Evolutionary conservation across 2,113 vertebrate species (phyloP), one percentile per base, ranked within the genome.

Genomic region (Poeciliopsis turrubarensis): DNA sequence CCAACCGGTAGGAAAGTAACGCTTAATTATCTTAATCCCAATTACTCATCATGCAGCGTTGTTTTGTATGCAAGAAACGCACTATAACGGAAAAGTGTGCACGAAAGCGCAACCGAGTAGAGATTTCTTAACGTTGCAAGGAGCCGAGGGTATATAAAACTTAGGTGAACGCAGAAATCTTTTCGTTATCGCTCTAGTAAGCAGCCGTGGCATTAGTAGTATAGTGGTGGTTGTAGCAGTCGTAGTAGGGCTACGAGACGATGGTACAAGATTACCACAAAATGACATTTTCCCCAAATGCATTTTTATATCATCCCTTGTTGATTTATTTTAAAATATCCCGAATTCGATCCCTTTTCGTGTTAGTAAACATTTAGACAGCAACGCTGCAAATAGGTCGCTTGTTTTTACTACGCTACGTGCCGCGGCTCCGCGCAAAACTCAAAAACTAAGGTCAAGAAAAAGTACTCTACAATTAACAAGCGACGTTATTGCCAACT

Each of bases 181-280:
- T 26, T 57, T 26, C 22, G 62, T 82, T 60, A 77, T 83, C 86
- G 89, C 89, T 92, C 87, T 91, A 90, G 89, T 92, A 89, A 80
- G 87, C 90, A 82, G 79, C 80, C 19, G 75, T 78, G 74, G 69
- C 27, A 78, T 86, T 83, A 66, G 89, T 92, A 87, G 87, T 92
- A 54, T 54, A 89, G 86, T 83, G 72, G 73, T 74, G 82, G 69
- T 81, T 78, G 87, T 90, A 91, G 92, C 88, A 90, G 78, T 90
- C 86, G 90, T 91, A 92, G 89, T 92, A 41, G 1, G 39, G 13
- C 11, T 41, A 93, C 90, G 90, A 89, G 60, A 83, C 87, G 76
- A 60, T 44, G 57, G 83, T 78, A 78, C 82, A 86, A 77, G 68
- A 76, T 75, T 61, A 65, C 75, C 72, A 80, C 86, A 64, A 7